phyloP scores from a whole-genome alignment of 2,113 vertebrate genomes.

The Leucosticte australis region DNA sequence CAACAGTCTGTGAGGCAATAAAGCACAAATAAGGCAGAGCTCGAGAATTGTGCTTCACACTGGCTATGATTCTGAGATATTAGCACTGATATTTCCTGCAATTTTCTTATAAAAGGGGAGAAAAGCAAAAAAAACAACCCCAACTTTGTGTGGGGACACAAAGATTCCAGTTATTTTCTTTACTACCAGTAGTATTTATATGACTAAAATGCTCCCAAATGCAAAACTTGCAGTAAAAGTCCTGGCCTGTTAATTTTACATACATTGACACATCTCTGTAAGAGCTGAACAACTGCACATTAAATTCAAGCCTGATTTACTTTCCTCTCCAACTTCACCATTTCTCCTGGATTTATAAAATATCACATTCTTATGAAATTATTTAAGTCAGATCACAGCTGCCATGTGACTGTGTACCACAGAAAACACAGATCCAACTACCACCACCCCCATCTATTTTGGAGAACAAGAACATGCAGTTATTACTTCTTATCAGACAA shows the following conservation, averaged over 20 bases:
- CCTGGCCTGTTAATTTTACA: neutral
- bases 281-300: neutral
- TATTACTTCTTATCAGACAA: neutral
- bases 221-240: neutral
- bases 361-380: neutral
- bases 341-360: neutral
- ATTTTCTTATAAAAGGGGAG: neutral
- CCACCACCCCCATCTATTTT: neutral
- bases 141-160: neutral
- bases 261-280: neutral
- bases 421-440: neutral
- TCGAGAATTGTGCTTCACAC: neutral
- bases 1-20: fast-evolving
- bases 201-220: neutral
- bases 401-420: neutral
- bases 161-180: neutral
- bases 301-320: neutral
- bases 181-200: neutral
- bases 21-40: neutral
- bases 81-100: neutral
- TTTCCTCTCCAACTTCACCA: neutral
- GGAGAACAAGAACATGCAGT: neutral
- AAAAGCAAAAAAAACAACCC: fast-evolving
- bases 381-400: neutral
- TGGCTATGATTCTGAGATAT: neutral